phyloP scores from a whole-genome alignment of 2,797 vertebrate species.

The Brachyrhaphis roseni region DNA sequence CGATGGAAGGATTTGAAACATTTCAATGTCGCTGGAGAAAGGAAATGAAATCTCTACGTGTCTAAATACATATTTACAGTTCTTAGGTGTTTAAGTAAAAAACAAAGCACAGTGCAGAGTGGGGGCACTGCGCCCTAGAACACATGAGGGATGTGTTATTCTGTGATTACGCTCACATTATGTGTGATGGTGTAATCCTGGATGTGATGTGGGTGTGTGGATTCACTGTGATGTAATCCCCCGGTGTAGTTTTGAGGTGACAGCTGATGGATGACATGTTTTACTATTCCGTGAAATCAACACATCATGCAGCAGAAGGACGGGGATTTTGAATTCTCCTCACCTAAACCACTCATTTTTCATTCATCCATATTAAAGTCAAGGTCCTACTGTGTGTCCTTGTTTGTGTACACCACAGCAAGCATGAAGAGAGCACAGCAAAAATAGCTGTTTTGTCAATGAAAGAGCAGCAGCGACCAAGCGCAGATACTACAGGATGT shows the following conservation, averaged over 20 bases:
- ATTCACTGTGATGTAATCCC: constrained; percentile 56
- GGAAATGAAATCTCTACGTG: background rate
- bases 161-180: constrained; percentile 6
- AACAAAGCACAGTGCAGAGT: background rate
- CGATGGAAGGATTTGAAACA: background rate
- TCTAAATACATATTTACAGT: background rate
- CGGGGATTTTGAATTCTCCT: background rate
- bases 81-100: background rate
- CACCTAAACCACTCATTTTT: background rate
- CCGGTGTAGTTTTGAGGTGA: constrained; percentile 33
- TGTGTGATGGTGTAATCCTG: constrained; percentile 18
- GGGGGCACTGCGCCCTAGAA: background rate
- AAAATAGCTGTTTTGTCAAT: constrained; percentile 26
- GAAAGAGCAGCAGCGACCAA: background rate
- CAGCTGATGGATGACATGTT: constrained; percentile 39
- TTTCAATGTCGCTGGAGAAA: background rate
- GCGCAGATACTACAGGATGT: background rate
- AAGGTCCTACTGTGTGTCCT: constrained; percentile 63
- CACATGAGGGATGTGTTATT: background rate
- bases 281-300: constrained; percentile 12
- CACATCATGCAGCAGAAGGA: background rate
- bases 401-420: constrained; percentile 22
- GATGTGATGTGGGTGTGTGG: constrained; percentile 35
- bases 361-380: constrained; percentile 7
- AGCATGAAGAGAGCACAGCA: background rate